A percentile compares a stretch with the other conserved stretches of the same genome.
phyloP scores from a whole-genome alignment of 2,113 vertebrate genomes.

The Speoplatyrhinus poulsoni region DNA sequence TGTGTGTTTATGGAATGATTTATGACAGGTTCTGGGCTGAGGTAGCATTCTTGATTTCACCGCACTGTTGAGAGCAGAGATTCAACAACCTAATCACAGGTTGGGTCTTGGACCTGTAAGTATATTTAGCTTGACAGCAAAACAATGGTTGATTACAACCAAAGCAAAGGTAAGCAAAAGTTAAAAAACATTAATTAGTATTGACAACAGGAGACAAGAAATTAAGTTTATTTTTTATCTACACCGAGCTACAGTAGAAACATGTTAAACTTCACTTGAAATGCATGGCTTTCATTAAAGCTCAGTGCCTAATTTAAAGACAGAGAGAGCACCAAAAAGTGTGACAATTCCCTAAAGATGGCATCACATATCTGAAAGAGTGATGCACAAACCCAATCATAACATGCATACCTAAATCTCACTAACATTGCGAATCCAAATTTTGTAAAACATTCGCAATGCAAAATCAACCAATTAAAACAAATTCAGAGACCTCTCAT shows the following conservation, averaged over 20 bases:
- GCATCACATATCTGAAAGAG: background rate
- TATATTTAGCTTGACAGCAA: constrained; percentile 11
- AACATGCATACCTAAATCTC: background rate
- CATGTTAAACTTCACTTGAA: constrained; percentile 46
- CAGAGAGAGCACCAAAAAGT: constrained; percentile 32
- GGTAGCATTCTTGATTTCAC: constrained; percentile 27
- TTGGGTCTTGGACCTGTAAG: constrained; percentile 3
- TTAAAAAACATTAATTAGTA: constrained; percentile 11
- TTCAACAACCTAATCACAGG: constrained; percentile 22
- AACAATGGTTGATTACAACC: background rate
- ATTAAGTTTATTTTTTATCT: background rate
- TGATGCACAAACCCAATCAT: background rate
- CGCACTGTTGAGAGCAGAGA: constrained; percentile 6
- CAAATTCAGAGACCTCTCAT: no score
- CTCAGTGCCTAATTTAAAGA: no score
- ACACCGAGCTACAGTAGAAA: constrained; percentile 19
- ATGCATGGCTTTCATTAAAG: no score
- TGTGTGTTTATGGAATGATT: constrained; percentile 37
- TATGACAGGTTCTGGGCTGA: constrained; percentile 44
- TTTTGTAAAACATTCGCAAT: no score
- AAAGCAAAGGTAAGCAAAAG: background rate
- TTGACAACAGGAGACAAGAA: background rate
- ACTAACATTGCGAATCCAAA: no score
- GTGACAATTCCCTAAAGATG: constrained; percentile 37
- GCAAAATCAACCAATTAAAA: no score